Evolutionary conservation across 1,140 invertebrate species (phyloP).

Genomic region (Dinothrombium tinctorium): DNA sequence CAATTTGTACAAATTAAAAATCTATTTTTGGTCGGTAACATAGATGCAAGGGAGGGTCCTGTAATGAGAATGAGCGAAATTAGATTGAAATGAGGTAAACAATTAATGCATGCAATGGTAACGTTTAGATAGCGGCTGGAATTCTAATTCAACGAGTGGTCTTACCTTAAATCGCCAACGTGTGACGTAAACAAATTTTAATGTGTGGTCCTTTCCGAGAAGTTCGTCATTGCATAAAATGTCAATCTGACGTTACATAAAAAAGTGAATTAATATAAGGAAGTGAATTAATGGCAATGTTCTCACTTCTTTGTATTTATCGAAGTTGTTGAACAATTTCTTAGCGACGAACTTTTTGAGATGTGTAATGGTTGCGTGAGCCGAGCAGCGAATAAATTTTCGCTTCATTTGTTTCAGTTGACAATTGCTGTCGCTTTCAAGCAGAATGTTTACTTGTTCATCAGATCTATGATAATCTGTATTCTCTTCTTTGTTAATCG

Average conservation of each 20-base stretch:
- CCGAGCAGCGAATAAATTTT: slow-evolving; percentile 75
- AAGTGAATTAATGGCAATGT: slow-evolving; percentile 4
- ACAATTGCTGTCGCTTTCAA: slow-evolving; percentile 45
- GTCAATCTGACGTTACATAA: slow-evolving; percentile 71
- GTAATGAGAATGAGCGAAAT: slow-evolving; percentile 1
- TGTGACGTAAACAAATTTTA: slow-evolving; percentile 95
- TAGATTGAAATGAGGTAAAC: neutral
- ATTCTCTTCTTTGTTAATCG: slow-evolving; percentile 26
- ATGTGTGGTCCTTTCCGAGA: slow-evolving; percentile 89
- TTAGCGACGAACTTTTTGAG: slow-evolving; percentile 93
- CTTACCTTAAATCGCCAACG: slow-evolving; percentile 71
- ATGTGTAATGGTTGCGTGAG: slow-evolving; percentile 85
- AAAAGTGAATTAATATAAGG: slow-evolving; percentile 9
- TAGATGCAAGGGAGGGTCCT: slow-evolving; percentile 16
- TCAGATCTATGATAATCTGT: slow-evolving; percentile 77
- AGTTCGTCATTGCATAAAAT: slow-evolving; percentile 96
- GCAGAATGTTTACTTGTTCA: slow-evolving; percentile 78
- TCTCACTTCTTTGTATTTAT: slow-evolving; percentile 85
- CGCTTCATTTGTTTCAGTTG: slow-evolving; percentile 51
- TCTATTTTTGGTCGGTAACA: slow-evolving; percentile 14
- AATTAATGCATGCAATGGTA: slow-evolving; percentile 3
- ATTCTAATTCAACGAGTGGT: neutral
- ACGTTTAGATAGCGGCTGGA: neutral
- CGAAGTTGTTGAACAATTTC: slow-evolving; percentile 67
- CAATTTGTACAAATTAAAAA: slow-evolving; percentile 4